phyloP scores from a whole-genome alignment of 2,888 invertebrate species.

The Odontocerum albicorne region DNA sequence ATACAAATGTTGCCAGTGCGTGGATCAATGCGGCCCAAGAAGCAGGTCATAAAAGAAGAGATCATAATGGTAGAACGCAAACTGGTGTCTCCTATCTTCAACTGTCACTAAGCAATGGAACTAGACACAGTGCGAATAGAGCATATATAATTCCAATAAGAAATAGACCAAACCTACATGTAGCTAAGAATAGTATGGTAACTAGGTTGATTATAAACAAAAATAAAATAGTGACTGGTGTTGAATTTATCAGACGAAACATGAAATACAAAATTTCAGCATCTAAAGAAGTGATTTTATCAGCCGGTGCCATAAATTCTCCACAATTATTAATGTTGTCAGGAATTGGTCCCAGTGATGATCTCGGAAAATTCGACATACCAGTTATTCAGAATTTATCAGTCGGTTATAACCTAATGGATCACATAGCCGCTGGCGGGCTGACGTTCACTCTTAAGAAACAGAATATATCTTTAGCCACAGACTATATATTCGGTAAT shows the following conservation, averaged over 20 bases:
- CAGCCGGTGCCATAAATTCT: conserved; percentile 75
- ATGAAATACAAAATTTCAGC: conserved; percentile 59
- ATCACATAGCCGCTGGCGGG: conserved; percentile 68
- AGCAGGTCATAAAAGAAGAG: conserved; percentile 60
- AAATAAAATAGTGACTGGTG: conserved; percentile 59
- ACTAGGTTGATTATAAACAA: conserved; percentile 60
- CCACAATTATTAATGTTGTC: conserved; percentile 80
- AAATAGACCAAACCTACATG: conserved; percentile 62
- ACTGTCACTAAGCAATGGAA: conserved; percentile 65
- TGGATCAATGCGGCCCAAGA: conserved; percentile 66
- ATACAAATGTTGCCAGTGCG: conserved; percentile 54
- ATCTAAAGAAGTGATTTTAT: conserved; percentile 71
- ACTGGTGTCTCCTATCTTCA: conserved; percentile 65
- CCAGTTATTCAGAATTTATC: conserved; percentile 58
- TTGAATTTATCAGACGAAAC: conserved; percentile 59
- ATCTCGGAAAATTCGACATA: conserved; percentile 59
- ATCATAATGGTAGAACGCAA: conserved; percentile 64
- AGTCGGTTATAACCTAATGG: conserved; percentile 71
- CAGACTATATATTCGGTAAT: conserved; percentile 46
- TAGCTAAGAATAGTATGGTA: conserved; percentile 62
- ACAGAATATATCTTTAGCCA: conserved; percentile 43
- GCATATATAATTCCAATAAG: conserved; percentile 66
- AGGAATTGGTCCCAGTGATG: conserved; percentile 68
- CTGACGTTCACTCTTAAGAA: conserved; percentile 58
- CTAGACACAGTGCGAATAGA: conserved; percentile 66